Base-by-base conservation (phyloP, 2,888 invertebrate genomes). In the Xylota segnis region DNA sequence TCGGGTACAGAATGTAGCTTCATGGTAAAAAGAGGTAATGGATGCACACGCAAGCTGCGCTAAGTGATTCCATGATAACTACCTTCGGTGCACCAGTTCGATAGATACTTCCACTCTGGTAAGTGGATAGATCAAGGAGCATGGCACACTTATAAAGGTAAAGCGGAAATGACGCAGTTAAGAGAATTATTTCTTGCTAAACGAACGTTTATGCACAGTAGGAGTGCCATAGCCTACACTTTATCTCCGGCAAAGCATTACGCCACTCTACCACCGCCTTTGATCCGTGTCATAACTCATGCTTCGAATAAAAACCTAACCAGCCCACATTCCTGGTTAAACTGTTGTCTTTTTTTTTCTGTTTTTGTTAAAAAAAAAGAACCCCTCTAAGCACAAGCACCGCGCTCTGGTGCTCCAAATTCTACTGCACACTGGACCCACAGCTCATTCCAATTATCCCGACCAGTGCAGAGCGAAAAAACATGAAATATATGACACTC, bases 401-500 rank as follows among this genome's bases (percentile, higher is more conserved):
- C 29, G 10, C 29, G 23, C 16, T 16, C 54, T 16, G 14, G 29
- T 61, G 63, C 63, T 81, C 81, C 43, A 65, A 81, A 66, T 68
- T 65, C 58, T 71, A 16, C 47, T 37, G 43, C 40, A 29, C 23
- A 37, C 40, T 56, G 12, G n/a, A 37, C 16, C 59, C 37, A 58
- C 40, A 63, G 63, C 32, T 66, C 54, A 43, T 63, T 77, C 72
- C 83, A 83, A 83, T 83, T 83, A 79, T 83, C 79, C 74, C 37
- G 40, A n/a, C 34, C n/a, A 27, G 34, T 3, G 23, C 23, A 23
- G 23, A 23, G 23, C 23, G 23, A 37, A 81, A 56, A 47, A 56
- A 56, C 74, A 71, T 71, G 63, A 86, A 77, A 86, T 82, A 82
- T 82, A 82, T 82, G 72, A 82, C 82, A 82, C 82, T 82, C 86